phyloP scores from a whole-genome alignment of 92 coral and sea anemone genomes.

The Epizoanthus fatuus region DNA sequence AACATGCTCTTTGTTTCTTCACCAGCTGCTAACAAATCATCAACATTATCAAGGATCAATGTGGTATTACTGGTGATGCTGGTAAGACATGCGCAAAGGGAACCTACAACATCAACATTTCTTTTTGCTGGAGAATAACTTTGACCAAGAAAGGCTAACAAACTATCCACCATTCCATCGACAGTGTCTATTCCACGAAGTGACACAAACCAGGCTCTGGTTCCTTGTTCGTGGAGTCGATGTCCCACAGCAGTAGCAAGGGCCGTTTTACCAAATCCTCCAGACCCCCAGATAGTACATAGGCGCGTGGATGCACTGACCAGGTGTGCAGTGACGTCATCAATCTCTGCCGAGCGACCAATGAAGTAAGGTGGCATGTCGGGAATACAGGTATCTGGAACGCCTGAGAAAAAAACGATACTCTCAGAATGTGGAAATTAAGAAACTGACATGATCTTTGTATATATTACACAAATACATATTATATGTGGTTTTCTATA shows the following conservation, averaged over 20 bases:
- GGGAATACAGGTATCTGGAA: too few species aligned
- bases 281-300: too few species aligned
- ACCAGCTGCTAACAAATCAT: background rate
- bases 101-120: background rate
- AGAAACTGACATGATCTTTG: too few species aligned
- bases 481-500: too few species aligned
- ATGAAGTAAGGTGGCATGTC: conserved; percentile 8
- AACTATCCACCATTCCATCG: background rate
- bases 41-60: too few species aligned
- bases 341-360: background rate
- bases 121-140: background rate
- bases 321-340: too few species aligned
- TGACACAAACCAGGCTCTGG: conserved; percentile 4
- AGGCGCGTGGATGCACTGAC: too few species aligned
- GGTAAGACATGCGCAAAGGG: background rate
- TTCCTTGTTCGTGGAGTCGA: background rate
- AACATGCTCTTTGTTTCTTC: background rate
- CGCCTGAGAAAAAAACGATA: too few species aligned
- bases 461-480: too few species aligned
- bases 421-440: background rate
- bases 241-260: background rate
- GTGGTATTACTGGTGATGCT: background rate
- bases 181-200: background rate
- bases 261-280: background rate
- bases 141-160: background rate